Evolutionary conservation across 2,113 vertebrate genomes (phyloP).

Genomic region (Podarcis raffonei): DNA sequence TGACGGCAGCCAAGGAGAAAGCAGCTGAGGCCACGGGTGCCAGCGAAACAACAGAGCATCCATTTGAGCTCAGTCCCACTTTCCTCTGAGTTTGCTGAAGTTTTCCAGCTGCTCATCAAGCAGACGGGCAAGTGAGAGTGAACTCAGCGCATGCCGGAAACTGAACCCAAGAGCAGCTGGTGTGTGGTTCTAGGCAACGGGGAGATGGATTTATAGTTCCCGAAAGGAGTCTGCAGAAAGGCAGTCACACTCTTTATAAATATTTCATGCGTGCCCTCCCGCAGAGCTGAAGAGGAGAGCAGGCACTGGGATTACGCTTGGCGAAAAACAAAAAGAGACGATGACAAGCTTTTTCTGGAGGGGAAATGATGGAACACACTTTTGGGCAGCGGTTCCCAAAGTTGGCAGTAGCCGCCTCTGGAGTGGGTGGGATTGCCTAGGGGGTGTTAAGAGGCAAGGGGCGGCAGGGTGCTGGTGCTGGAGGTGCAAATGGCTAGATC

Average conservation of each 20-base stretch:
- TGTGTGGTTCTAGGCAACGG: not conserved
- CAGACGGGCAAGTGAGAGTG: not conserved
- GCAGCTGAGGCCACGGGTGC: not conserved
- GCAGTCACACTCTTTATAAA: conserved; percentile 34
- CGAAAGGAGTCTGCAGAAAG: conserved; percentile 19
- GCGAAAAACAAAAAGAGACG: conserved; percentile 9
- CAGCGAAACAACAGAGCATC: not conserved
- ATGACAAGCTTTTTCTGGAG: accelerated
- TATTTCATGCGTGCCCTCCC: conserved; percentile 35
- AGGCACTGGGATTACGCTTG: conserved; percentile 17
- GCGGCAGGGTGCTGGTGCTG: too few relatives aligned
- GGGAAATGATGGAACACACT: not conserved
- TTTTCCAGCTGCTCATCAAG: not conserved
- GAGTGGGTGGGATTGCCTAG: not conserved
- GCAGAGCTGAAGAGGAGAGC: conserved; percentile 22
- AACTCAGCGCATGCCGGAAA: not conserved
- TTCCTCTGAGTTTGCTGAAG: not conserved
- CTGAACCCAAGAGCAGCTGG: not conserved
- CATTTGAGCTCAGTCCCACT: not conserved
- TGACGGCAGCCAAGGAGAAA: not conserved
- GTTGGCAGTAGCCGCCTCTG: not conserved
- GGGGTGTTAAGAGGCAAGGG: too few relatives aligned
- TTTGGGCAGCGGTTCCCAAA: not conserved
- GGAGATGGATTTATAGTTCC: conserved; percentile 20
- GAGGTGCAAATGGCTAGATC: too few relatives aligned